Percentiles rank a stretch among this genome's conserved stretches.
phyloP scores from a whole-genome alignment of 2,113 vertebrate genomes.

The Anseranas semipalmata region DNA sequence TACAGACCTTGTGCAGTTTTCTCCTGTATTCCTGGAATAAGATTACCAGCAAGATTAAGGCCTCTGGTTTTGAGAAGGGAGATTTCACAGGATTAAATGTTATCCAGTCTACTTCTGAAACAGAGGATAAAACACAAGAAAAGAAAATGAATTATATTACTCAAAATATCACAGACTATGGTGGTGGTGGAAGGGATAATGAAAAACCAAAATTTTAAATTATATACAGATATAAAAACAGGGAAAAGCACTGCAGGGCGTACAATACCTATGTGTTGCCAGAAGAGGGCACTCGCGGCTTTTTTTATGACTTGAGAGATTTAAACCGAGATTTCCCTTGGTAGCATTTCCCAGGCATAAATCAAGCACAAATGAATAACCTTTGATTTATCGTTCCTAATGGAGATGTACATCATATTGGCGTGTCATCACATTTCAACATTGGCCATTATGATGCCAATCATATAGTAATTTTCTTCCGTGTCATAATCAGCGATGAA shows the following conservation, averaged over 20 bases:
- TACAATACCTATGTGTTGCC: constrained; percentile 14
- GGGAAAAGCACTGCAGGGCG: neutral
- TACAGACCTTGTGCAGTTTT: neutral
- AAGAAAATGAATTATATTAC: neutral
- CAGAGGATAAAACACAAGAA: neutral
- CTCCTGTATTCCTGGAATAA: constrained; percentile 16
- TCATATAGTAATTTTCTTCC: constrained; percentile 66
- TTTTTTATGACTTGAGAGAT: neutral
- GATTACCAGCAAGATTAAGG: constrained; percentile 49
- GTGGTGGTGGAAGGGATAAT: neutral
- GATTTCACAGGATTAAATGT: constrained; percentile 29
- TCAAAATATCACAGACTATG: neutral
- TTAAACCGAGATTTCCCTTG: constrained; percentile 68
- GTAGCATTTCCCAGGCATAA: constrained; percentile 68
- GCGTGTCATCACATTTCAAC: constrained; percentile 74
- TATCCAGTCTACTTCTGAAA: neutral
- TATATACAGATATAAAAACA: neutral
- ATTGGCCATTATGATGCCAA: constrained; percentile 73
- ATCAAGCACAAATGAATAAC: constrained; percentile 76
- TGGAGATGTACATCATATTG: constrained; percentile 75
- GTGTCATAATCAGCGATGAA: constrained; percentile 69
- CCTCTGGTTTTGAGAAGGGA: neutral
- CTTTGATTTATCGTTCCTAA: constrained; percentile 77
- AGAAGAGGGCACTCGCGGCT: constrained; percentile 61
- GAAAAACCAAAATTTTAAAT: neutral